A percentile compares a stretch with the other conserved stretches of the same genome.
Conservation (phyloP, 2,797 vertebrate genomes). For the Trachops cirrhosus region DNA sequence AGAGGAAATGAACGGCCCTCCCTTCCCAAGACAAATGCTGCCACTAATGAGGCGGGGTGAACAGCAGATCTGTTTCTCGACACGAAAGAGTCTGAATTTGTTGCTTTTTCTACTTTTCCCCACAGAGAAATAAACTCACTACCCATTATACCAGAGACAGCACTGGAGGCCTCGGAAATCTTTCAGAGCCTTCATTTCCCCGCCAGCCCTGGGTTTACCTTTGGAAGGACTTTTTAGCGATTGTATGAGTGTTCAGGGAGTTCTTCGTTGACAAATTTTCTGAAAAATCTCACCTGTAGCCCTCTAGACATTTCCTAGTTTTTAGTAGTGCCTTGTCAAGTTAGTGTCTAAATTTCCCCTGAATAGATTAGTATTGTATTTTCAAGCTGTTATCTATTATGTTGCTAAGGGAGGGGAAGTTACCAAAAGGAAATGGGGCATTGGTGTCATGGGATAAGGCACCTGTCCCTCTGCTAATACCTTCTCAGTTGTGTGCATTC, state of each 20-base stretch:
- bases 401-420: neutral
- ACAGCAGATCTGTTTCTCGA: neutral
- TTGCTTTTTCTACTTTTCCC: neutral
- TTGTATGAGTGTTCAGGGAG: neutral
- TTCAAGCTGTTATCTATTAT: conserved; percentile 57
- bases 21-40: neutral
- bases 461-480: neutral
- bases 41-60: neutral
- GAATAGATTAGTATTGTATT: conserved; percentile 67
- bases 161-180: neutral
- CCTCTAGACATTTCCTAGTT: conserved; percentile 54
- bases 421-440: neutral
- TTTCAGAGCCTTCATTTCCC: neutral
- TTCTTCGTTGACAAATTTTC: conserved; percentile 29
- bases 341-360: conserved; percentile 60
- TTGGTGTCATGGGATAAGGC: neutral
- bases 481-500: neutral
- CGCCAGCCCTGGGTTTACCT: neutral
- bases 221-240: neutral
- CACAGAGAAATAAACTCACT: neutral
- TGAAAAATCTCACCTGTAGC: neutral
- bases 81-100: neutral
- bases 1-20: neutral
- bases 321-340: conserved; percentile 71
- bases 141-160: neutral